Conservation (phyloP, 1,140 invertebrate genomes). For the Ceratina australensis region DNA sequence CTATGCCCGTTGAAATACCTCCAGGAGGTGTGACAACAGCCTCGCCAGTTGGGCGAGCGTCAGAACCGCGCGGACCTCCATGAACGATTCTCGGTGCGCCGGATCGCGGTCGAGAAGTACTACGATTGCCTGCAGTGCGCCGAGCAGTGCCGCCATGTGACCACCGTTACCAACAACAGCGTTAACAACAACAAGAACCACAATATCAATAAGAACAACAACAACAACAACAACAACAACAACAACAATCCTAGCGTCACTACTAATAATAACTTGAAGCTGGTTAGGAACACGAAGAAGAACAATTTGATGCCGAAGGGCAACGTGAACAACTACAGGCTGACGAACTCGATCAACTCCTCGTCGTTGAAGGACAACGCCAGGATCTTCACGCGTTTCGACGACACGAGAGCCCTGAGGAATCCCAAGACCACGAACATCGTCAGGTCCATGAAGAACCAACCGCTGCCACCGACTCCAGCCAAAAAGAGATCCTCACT, state of each 20-base stretch:
- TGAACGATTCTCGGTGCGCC: slow-evolving; percentile 69
- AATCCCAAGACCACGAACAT: slow-evolving; percentile 53
- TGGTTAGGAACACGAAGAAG: slow-evolving; percentile 9
- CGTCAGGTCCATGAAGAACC: slow-evolving; percentile 35
- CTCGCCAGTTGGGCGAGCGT: slow-evolving; percentile 70
- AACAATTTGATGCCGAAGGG: slow-evolving; percentile 28
- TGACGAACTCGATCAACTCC: slow-evolving; percentile 29
- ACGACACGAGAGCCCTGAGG: slow-evolving; percentile 30
- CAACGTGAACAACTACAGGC: slow-evolving; percentile 25
- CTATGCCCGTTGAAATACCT: slow-evolving; percentile 89
- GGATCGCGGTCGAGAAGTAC: slow-evolving; percentile 73
- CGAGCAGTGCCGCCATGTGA: slow-evolving; percentile 74
- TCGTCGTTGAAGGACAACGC: slow-evolving; percentile 17
- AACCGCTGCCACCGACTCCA: slow-evolving; percentile 59
- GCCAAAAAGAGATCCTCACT: slow-evolving; percentile 72
- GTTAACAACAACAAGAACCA: slow-evolving; percentile 47
- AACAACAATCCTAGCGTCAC: slow-evolving; percentile 41
- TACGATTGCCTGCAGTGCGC: slow-evolving; percentile 78
- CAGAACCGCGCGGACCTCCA: slow-evolving; percentile 56
- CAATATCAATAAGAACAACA: no score
- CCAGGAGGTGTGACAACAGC: slow-evolving; percentile 89
- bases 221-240: slow-evolving; percentile 34
- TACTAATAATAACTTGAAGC: slow-evolving; percentile 39
- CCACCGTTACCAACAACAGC: slow-evolving; percentile 64
- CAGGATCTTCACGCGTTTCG: slow-evolving; percentile 2